Percentiles rank a stretch among this genome's conserved stretches.
Conservation (phyloP, 2,113 vertebrate genomes). For the Oreochromis aureus region DNA sequence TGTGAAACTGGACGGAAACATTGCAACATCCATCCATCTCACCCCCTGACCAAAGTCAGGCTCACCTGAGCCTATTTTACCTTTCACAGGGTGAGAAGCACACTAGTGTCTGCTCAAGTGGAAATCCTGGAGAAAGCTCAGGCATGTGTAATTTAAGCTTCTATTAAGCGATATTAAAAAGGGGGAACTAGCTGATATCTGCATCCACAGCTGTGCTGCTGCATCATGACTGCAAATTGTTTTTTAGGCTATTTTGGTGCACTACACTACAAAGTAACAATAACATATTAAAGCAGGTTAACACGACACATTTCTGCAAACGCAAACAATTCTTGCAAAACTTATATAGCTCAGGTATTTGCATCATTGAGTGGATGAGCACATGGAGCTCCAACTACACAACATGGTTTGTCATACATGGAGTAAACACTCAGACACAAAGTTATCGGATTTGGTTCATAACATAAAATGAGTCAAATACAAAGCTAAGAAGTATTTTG, state of each 20-base stretch:
- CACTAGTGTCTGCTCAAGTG: not conserved
- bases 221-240: no score
- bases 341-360: not conserved
- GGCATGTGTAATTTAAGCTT: not conserved
- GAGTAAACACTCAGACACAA: not conserved
- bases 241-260: not conserved
- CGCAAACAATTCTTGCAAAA: not conserved
- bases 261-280: not conserved
- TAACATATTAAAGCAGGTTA: not conserved
- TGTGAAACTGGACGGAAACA: not conserved
- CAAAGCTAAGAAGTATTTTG: accelerated
- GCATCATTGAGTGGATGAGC: not conserved
- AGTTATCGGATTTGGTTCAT: not conserved
- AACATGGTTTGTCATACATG: not conserved
- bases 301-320: accelerated
- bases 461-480: not conserved
- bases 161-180: not conserved
- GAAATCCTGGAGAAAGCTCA: not conserved
- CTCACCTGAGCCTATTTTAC: not conserved
- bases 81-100: not conserved
- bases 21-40: not conserved
- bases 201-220: not conserved
- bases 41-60: not conserved
- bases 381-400: accelerated
- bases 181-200: not conserved